A percentile compares a stretch with the other conserved stretches of the same genome.
Evolutionary conservation across 2,888 invertebrate species (phyloP).

Genomic region (Volucella zonaria): DNA sequence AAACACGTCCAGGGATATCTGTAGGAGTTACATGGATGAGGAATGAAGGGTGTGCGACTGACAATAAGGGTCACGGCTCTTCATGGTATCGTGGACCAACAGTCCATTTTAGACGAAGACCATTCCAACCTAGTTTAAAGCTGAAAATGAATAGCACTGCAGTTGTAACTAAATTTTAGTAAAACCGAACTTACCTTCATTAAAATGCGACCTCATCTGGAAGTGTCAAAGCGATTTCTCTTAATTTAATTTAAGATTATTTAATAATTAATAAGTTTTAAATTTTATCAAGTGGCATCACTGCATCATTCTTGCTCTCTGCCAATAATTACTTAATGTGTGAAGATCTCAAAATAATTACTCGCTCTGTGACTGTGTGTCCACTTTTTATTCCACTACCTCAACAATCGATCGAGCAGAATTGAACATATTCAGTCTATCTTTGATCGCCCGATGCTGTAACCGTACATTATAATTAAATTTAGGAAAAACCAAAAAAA

Average conservation of each 20-base stretch:
- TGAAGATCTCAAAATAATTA: slow-evolving; percentile 40
- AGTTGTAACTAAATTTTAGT: no score
- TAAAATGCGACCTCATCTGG: neutral
- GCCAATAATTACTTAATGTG: slow-evolving; percentile 12
- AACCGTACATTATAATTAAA: slow-evolving; percentile 70
- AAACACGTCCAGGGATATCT: no score
- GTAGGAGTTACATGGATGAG: no score
- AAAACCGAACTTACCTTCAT: no score
- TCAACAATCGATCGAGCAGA: slow-evolving; percentile 61
- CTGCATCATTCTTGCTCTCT: slow-evolving; percentile 22
- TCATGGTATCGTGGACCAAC: no score
- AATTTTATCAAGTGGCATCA: slow-evolving; percentile 46
- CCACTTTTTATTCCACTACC: slow-evolving; percentile 31
- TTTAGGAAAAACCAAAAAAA: slow-evolving; percentile 67
- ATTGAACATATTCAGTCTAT: slow-evolving; percentile 79
- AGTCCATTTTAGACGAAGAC: no score
- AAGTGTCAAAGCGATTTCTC: neutral
- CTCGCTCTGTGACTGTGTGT: slow-evolving; percentile 2
- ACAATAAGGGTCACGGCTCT: no score
- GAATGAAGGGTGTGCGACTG: no score
- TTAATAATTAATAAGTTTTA: neutral
- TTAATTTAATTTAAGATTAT: neutral
- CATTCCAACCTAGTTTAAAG: no score
- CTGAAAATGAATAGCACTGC: no score
- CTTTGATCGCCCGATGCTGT: slow-evolving; percentile 83